Base-by-base conservation (phyloP, 2,797 vertebrate genomes). In the Periparus ater region DNA sequence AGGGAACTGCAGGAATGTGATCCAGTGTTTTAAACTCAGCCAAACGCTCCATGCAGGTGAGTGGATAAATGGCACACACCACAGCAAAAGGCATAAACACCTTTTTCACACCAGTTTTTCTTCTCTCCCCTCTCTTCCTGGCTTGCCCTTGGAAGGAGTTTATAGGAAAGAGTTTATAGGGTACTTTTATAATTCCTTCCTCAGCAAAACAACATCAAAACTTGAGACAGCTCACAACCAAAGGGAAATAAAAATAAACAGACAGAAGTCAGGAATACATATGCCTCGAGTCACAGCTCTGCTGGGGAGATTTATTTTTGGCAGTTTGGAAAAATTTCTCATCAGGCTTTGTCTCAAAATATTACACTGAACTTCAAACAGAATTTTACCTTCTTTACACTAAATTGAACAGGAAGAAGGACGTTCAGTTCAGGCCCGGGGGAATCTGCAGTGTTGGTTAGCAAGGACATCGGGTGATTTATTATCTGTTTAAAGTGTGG, bases 281-380 rank as follows among this genome's bases (percentile, higher is more conserved):
- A 79, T 23, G 94, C 85, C 96, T 95, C 32, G 1, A 96, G 92
- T 68, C 83, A 90, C 78, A 88, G n/a, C 78, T 88, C 78, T 92
- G 47, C 30, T 78, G 89, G 73, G 62, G 63, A 91, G 83, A 94
- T 96, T 94, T 96, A 96, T 91, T 97, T 96, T 90, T 91, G 95
- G 96, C 95, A 95, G 84, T 88, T 90, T 73, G 78, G 95, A 96
- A 93, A 95, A 96, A 96, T 82, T 95, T 82, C 88, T 95, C 73
- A 75, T 83, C 91, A 78, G 85, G 77, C 75, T 85, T 66, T 60
- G 70, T 88, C 96, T 96, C 88, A 62, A 89, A 96, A 89, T 85
- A 91, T 75, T 66, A 92, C 63, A 45, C 54, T 42, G 78, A 79
- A 79, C 68, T 91, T 89, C 70, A 94, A 91, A 94, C 4, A 74